Conservation (phyloP, 2,797 vertebrate species). For the Anguilla pacifica region DNA sequence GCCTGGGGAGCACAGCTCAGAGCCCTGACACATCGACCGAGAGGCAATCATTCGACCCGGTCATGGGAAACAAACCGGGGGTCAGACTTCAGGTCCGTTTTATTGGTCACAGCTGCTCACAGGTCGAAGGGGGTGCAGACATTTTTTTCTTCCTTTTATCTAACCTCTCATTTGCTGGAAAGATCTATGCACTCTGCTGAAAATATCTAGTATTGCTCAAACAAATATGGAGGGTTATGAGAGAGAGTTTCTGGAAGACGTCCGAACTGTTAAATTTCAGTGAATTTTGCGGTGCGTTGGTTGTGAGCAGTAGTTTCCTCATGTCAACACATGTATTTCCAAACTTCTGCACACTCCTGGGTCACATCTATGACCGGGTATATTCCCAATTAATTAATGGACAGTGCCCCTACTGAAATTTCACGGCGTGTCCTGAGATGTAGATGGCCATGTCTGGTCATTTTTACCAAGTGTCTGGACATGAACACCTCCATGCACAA, state of each 20-base stretch:
- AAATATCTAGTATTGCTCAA: neutral
- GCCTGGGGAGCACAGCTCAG: neutral
- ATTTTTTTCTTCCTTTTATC: neutral
- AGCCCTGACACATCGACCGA: constrained; percentile 14
- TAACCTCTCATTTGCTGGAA: neutral
- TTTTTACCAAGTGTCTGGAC: too few species aligned
- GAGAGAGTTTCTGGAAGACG: neutral
- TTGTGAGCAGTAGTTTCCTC: too few species aligned
- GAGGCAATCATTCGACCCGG: neutral
- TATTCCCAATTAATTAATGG: too few species aligned
- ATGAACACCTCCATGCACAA: too few species aligned
- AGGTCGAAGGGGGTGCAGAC: neutral
- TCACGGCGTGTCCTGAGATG: too few species aligned
- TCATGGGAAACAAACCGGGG: neutral
- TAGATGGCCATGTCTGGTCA: too few species aligned
- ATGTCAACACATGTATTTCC: too few species aligned
- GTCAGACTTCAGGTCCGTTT: neutral
- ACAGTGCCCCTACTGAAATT: too few species aligned
- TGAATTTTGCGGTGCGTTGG: too few species aligned
- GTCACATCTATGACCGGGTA: too few species aligned
- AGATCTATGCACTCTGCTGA: neutral
- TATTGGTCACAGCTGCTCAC: neutral
- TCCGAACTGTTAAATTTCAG: too few species aligned
- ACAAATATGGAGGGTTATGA: neutral
- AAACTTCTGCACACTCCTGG: too few species aligned